phyloP scores from a whole-genome alignment of 2,797 vertebrate species.

The Acridotheres tristis region DNA sequence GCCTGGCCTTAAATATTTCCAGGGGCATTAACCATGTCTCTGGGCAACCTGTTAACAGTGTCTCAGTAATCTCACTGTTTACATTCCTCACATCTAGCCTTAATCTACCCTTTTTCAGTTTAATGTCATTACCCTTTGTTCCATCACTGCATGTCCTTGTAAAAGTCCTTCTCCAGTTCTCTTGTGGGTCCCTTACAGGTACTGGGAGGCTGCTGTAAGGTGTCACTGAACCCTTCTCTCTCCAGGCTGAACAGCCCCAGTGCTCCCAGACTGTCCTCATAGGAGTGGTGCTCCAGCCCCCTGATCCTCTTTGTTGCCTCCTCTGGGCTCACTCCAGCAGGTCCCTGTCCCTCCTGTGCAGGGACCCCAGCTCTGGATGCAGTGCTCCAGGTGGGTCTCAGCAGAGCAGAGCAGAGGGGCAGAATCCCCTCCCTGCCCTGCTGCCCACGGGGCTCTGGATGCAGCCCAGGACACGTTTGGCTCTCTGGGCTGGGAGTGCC shows the following conservation, averaged over 20 bases:
- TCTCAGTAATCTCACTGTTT: background rate
- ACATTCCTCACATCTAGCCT: background rate
- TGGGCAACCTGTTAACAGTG: background rate
- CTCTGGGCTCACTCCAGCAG: rapidly evolving
- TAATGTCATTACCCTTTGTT: background rate
- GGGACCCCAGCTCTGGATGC: background rate
- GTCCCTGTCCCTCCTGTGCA: rapidly evolving
- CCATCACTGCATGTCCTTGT: background rate
- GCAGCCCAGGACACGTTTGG: too few relatives aligned
- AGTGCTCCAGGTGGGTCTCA: background rate
- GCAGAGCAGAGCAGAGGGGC: rapidly evolving
- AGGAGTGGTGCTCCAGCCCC: background rate
- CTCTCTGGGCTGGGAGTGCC: too few relatives aligned
- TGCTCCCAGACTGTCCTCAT: background rate
- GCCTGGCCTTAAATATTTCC: background rate
- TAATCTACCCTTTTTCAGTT: background rate
- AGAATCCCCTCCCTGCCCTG: too few relatives aligned
- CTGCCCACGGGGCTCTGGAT: too few relatives aligned
- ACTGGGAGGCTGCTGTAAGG: too few relatives aligned
- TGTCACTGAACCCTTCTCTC: background rate
- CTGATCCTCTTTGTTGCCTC: background rate
- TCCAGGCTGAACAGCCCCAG: background rate
- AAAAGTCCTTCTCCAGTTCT: background rate
- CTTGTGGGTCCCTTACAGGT: background rate
- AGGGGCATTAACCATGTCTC: background rate